Evolutionary conservation across 2,888 invertebrate genomes (phyloP), one percentile per base, ranked within the genome.

Genomic region (Trisateles emortualis): DNA sequence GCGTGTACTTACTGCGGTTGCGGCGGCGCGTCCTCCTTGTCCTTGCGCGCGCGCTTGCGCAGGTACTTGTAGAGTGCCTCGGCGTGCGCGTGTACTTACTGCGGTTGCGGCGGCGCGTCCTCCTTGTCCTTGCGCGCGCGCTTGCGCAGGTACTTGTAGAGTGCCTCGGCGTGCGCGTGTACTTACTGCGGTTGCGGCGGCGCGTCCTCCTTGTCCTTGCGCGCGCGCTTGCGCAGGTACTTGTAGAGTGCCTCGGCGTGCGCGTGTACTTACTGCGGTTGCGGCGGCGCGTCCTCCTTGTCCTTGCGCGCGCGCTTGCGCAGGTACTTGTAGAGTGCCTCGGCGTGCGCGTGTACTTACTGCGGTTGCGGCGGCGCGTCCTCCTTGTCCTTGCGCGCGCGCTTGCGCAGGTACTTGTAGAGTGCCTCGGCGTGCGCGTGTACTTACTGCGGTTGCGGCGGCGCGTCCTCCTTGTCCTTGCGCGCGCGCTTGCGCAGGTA

Each of bases 311-410:
- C 95, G 76, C 96, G 96, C 82, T 96, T 96, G 71, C 94, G 94
- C 64, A 93, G 90, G 42, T 95, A 95, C 80, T 95, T 95, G 69
- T 94, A 93, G 56, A 95, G 93, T 0, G 95, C 94, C 65, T 81
- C 96, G 94, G 63, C 97, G 46, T 96, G 95, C 65, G 94, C 93
- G 61, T 94, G 93, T 8, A 97, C 96, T 60, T 94, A 94, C 59
- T 95, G 94, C 46, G 98, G 95, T 65, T 96, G 96, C 1, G 77
- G 83, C 10, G 93, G 93, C 57, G 94, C 90, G 53, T 98, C 97
- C 79, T 98, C 96, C 92, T 99, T 99, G 93, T 99, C 99, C 42
- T 99, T 94, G 81, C 98, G 98, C 90, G 99, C 99, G 56, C 99
- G 95, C n/a, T n/a, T n/a, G n/a, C n/a, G n/a, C n/a, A n/a, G n/a